Evolutionary conservation across 2,888 invertebrate species (phyloP).

Genomic region (Leucophenga maculata): DNA sequence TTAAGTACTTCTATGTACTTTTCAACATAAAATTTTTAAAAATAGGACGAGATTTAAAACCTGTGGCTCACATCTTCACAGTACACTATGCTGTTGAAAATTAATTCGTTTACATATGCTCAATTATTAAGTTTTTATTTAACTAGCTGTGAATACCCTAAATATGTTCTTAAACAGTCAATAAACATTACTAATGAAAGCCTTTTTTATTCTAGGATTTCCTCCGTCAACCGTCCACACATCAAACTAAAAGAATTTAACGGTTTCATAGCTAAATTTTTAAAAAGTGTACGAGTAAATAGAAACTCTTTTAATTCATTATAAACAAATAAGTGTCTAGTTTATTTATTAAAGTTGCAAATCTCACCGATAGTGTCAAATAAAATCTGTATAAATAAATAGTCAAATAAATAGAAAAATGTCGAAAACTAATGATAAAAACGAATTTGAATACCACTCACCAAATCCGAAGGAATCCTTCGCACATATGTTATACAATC

Average conservation of each 20-base stretch:
- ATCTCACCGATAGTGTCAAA: too few relatives aligned
- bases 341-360: too few relatives aligned
- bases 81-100: too few relatives aligned
- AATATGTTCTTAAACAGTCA: neutral
- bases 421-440: slow-evolving; percentile 64
- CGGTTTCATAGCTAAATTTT: neutral
- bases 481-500: slow-evolving; percentile 63
- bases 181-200: slow-evolving; percentile 7
- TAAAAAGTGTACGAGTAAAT: neutral
- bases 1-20: too few relatives aligned
- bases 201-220: slow-evolving; percentile 29
- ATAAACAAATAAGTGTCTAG: slow-evolving; percentile 1
- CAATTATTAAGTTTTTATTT: too few relatives aligned
- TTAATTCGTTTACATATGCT: too few relatives aligned
- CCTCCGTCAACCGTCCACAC: neutral
- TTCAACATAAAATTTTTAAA: too few relatives aligned
- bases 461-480: slow-evolving; percentile 60
- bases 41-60: too few relatives aligned
- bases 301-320: neutral
- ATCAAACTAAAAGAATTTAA: neutral
- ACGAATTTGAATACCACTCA: slow-evolving; percentile 64
- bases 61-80: too few relatives aligned
- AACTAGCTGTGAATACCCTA: too few relatives aligned
- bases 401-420: too few relatives aligned
- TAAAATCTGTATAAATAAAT: slow-evolving; percentile 11